Conservation (phyloP, 2,888 invertebrate species). For the Spisula subtruncata region DNA sequence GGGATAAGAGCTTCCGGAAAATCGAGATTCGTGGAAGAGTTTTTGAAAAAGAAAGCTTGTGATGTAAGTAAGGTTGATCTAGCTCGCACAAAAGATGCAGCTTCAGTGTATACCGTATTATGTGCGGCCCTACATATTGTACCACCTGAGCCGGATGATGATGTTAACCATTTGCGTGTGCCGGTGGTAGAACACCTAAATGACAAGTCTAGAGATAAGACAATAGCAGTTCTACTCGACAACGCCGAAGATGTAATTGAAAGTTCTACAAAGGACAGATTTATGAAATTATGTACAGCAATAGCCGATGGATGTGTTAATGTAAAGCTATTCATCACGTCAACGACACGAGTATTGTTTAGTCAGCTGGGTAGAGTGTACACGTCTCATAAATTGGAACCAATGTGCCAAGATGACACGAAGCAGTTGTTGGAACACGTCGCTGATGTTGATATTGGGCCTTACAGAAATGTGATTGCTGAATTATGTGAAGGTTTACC, state of each 20-base stretch:
- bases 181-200: not conserved
- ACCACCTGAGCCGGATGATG: slow-evolving; percentile 14
- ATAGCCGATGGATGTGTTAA: not conserved
- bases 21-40: slow-evolving; percentile 44
- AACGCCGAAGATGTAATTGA: slow-evolving; percentile 52
- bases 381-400: not conserved
- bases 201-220: not conserved
- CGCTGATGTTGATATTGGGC: slow-evolving; percentile 7
- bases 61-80: not conserved
- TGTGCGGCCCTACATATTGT: slow-evolving; percentile 37
- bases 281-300: slow-evolving; percentile 22
- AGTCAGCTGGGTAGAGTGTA: slow-evolving; percentile 20
- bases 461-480: not conserved
- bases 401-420: not conserved
- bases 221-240: slow-evolving; percentile 30
- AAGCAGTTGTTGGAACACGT: not conserved
- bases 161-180: not conserved
- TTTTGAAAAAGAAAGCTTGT: slow-evolving; percentile 23
- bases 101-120: not conserved
- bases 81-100: not conserved
- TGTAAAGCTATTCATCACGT: slow-evolving; percentile 21
- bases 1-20: slow-evolving; percentile 51
- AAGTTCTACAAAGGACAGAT: slow-evolving; percentile 11
- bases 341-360: slow-evolving; percentile 23
- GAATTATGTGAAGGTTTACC: slow-evolving; percentile 31